Conservation (phyloP, 2,797 vertebrate species). For the Tokudaia muenninki region DNA sequence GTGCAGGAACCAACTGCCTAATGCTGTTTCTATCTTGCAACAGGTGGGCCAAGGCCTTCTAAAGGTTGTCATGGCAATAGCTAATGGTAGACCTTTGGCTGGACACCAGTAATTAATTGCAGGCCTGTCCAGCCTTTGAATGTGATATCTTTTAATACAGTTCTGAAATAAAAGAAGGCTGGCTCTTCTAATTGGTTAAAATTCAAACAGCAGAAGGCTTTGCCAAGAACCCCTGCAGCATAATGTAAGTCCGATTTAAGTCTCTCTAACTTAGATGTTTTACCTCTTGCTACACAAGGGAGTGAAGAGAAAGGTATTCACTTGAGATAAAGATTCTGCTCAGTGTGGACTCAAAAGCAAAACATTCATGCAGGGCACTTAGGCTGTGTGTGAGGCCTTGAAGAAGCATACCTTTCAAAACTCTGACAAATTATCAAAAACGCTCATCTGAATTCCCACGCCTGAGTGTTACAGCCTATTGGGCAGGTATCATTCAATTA, state of each 20-base stretch:
- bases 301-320: slow-evolving; percentile 80
- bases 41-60: slow-evolving; percentile 90
- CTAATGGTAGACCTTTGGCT: slow-evolving; percentile 87
- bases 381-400: slow-evolving; percentile 43
- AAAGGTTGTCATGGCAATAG: slow-evolving; percentile 86
- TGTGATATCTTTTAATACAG: slow-evolving; percentile 87
- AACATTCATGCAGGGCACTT: slow-evolving; percentile 70
- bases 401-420: slow-evolving; percentile 74
- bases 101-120: slow-evolving; percentile 89
- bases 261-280: slow-evolving; percentile 78
- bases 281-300: slow-evolving; percentile 73
- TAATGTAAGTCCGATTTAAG: slow-evolving; percentile 74
- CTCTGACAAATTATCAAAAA: slow-evolving; percentile 68
- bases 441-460: slow-evolving; percentile 14
- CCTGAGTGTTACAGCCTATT: not conserved
- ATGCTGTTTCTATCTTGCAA: slow-evolving; percentile 86
- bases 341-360: slow-evolving; percentile 72
- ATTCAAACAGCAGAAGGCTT: slow-evolving; percentile 85
- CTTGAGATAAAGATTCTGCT: slow-evolving; percentile 81
- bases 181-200: slow-evolving; percentile 88
- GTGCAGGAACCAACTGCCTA: slow-evolving; percentile 85
- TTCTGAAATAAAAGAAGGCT: slow-evolving; percentile 85
- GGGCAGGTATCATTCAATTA: not conserved
- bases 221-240: slow-evolving; percentile 80
- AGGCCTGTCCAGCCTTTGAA: slow-evolving; percentile 86